Conservation (phyloP, 2,888 invertebrate species). For the Thalpophila matura region DNA sequence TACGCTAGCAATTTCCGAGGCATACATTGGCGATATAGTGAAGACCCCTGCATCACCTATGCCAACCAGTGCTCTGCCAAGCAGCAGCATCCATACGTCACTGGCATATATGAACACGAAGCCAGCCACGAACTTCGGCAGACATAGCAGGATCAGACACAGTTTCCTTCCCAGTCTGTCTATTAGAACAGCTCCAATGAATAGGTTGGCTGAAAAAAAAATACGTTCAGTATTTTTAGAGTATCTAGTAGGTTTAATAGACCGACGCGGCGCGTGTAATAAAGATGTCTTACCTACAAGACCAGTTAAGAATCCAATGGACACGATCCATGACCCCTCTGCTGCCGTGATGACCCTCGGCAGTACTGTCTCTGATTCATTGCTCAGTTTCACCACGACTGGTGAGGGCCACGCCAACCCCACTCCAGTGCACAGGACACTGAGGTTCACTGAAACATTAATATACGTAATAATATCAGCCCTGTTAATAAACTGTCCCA, state of each 20-base stretch:
- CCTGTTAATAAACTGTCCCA: too few relatives aligned
- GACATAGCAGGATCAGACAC: constrained; percentile 68
- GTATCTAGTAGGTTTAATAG: neutral
- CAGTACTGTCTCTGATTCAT: constrained; percentile 59
- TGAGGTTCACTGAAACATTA: constrained; percentile 29
- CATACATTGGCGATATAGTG: constrained; percentile 70
- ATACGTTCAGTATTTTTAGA: neutral
- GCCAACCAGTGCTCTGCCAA: constrained; percentile 66
- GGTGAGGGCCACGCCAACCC: constrained; percentile 72
- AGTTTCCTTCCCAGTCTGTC: constrained; percentile 72
- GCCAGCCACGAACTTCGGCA: constrained; percentile 72
- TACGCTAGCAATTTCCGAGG: constrained; percentile 75
- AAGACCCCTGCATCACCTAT: constrained; percentile 66
- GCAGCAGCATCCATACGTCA: constrained; percentile 70
- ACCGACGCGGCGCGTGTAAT: neutral
- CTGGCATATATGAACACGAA: constrained; percentile 64
- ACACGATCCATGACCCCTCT: constrained; percentile 71
- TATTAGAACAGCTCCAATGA: constrained; percentile 69
- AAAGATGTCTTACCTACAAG: constrained; percentile 56
- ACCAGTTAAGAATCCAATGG: constrained; percentile 58
- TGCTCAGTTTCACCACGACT: constrained; percentile 67
- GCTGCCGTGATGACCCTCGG: constrained; percentile 60
- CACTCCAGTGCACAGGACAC: constrained; percentile 39
- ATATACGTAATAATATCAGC: too few relatives aligned
- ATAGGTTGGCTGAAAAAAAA: constrained; percentile 58